Evolutionary conservation across 2,797 vertebrate genomes (phyloP), one percentile per base, ranked within the genome.

Genomic region (Chaunax sp.): DNA sequence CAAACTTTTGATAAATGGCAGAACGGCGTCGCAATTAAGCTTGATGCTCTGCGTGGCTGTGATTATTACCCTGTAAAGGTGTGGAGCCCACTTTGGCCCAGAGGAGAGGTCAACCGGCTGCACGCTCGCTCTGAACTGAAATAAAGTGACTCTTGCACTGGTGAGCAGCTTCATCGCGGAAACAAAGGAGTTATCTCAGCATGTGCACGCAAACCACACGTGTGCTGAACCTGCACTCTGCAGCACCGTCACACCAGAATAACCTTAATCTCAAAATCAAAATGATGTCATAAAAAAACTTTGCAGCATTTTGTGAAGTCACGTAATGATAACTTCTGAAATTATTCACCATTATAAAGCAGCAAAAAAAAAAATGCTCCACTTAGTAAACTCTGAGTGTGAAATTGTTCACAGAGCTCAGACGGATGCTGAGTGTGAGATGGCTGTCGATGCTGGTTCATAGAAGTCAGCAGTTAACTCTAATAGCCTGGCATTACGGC

Each of bases 391-490:
- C 49, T 2, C 51, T 44, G 43, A 47, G 52, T 43, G 26, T 69
- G 45, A 70, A 37, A 61, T 46, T 53, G 57, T 73, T 52, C 45
- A 40, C 22, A 23, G 45, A 45, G 65, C 44, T 69, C 33, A 50
- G 64, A 69, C 41, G 54, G 64, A 52, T 19, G 46, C 45, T 60
- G 60, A 60, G 66, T 16, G 43, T 11, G 19, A 63, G 71, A 73
- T 53, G 44, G 72, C 60, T 70, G 66, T 72, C 57, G 54, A 69
- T 64, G 71, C 53, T 68, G 11, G 57, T 60, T 86, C 63, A 69
- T 69, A 58, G 76, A 87, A 78, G 72, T 85, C 83, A 84, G 82
- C 83, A 83, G 75, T 80, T 76, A 70, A 76, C 51, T 66, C 69
- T 71, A 81, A 81, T 62, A 81, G 74, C 68, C 35, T 14, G 40